These are phyloP conservation scores for Lepus europaeus DNA, from an alignment of 2,113 vertebrate species.

Conservation along the genomic window DNA sequence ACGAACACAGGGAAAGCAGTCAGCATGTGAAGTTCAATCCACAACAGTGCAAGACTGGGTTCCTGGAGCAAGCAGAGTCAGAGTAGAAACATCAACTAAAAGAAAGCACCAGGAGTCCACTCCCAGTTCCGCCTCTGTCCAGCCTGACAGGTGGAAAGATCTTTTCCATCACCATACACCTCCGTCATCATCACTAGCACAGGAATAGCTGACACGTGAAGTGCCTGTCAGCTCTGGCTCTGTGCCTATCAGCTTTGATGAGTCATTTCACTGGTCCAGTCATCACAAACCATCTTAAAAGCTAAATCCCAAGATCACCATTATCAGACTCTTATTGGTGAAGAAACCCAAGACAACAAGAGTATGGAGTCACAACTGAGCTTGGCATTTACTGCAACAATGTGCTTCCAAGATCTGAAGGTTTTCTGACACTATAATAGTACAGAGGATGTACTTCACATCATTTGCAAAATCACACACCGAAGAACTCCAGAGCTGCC, in stretches of 20 bases:
- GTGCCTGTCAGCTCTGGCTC: neutral
- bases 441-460: neutral
- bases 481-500: neutral
- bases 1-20: neutral
- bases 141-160: neutral
- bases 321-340: neutral
- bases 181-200: neutral
- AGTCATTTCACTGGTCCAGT: conserved; percentile 6
- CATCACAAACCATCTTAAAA: neutral
- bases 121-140: neutral
- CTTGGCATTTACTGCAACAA: neutral
- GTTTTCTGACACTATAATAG: no score
- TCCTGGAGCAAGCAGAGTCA: neutral
- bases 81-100: neutral
- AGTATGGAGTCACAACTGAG: neutral
- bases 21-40: neutral
- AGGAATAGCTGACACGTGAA: neutral
- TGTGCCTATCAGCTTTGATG: neutral
- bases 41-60: neutral
- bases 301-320: neutral
- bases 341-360: conserved; percentile 38
- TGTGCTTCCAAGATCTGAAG: neutral
- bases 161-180: neutral
- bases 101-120: neutral
- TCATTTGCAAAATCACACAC: conserved; percentile 7